Evolutionary conservation across 2,113 vertebrate genomes (phyloP), one percentile per base, ranked within the genome.

Genomic region (Holacanthus passer): DNA sequence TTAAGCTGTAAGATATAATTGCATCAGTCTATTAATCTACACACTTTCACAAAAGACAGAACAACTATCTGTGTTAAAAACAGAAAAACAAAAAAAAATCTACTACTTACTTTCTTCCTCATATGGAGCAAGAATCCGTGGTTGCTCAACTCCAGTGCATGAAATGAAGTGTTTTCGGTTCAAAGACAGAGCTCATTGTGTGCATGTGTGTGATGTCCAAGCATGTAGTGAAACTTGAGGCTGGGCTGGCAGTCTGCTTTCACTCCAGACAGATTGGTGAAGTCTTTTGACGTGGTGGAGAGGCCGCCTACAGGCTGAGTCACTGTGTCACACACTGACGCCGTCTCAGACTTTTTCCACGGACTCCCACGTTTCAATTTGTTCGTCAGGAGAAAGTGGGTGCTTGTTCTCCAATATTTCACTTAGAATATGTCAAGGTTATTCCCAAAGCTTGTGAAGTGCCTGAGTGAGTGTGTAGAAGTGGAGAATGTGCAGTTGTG

Each of bases 241-340:
- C 84, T 75, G 88, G 88, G 89, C 89, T 45, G 83, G 86, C 86
- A 53, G 88, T 90, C 88, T 91, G 92, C 82, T 84, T 76, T 87
- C 84, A 75, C 88, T 92, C 82, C 92, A 90, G 87, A 87, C 89
- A 85, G 85, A 88, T 76, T 86, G 87, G 74, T 82, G 88, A 83
- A 74, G 86, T 82, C 81, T 88, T 90, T 90, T 90, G 86, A 93
- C 85, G 87, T 74, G 88, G 73, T 55, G 63, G 82, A 91, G 91
- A 89, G 89, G 88, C 93, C 92, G 91, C 93, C 93, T 91, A 90
- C 93, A 90, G 90, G 89, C 92, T 93, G 92, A 94, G 78, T 94
- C 92, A 93, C 88, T 71, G 89, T 90, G 88, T 92, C 88, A 90
- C 91, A 87, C 85, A 66, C 79, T 90, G 92, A 93, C 76, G 87